Conservation (phyloP, 2,888 invertebrate genomes). For the Idaea straminata region DNA sequence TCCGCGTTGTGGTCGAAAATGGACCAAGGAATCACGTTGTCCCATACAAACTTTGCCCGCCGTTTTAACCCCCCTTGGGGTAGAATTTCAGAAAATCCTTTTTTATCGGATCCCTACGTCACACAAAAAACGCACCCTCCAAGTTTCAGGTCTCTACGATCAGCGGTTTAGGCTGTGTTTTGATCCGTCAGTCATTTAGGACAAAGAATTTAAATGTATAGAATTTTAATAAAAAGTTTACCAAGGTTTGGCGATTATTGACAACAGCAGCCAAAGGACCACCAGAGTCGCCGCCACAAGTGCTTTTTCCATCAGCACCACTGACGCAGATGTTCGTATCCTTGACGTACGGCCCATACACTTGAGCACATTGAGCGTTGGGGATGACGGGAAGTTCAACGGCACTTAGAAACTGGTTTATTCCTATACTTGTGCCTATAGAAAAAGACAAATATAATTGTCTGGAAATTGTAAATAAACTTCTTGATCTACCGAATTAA, state of each 20-base stretch:
- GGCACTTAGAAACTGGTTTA: slow-evolving; percentile 42
- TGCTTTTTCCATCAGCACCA: slow-evolving; percentile 43
- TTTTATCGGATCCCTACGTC: too few species aligned
- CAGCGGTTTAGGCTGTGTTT: too few species aligned
- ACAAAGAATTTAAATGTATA: not conserved
- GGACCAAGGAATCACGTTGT: too few species aligned
- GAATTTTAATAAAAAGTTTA: slow-evolving; percentile 14
- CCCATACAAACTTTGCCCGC: too few species aligned
- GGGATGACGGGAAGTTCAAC: slow-evolving; percentile 46
- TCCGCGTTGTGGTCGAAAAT: too few species aligned
- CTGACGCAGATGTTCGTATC: slow-evolving; percentile 50
- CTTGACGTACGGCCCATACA: slow-evolving; percentile 37
- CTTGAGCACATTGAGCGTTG: slow-evolving; percentile 36
- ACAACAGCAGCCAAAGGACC: slow-evolving; percentile 35
- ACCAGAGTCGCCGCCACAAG: slow-evolving; percentile 49
- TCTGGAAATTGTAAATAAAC: not conserved
- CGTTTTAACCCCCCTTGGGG: too few species aligned
- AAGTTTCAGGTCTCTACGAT: too few species aligned
- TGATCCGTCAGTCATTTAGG: too few species aligned
- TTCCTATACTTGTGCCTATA: slow-evolving; percentile 39
- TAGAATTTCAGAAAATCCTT: too few species aligned
- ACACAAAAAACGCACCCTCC: too few species aligned
- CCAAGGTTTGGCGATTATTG: slow-evolving; percentile 21
- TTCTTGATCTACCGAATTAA: not conserved
- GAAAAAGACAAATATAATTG: not conserved